Evolutionary conservation across 2,113 vertebrate species (phyloP), one percentile per base, ranked within the genome.

Genomic region (Cyanocitta stelleri): DNA sequence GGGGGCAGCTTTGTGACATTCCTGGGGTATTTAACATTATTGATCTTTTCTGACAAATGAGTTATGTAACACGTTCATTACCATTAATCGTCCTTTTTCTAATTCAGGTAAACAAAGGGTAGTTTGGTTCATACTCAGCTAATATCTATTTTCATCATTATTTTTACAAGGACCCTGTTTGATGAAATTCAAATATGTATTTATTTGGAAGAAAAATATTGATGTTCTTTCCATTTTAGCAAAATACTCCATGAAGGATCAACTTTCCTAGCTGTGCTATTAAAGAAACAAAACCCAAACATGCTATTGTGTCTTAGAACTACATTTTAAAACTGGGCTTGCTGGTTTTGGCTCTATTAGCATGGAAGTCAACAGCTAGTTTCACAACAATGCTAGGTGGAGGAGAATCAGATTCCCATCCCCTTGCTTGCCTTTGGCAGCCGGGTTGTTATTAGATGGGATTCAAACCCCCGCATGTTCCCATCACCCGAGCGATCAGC

Each of bases 21-120:
- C 88, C 61, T 87, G 73, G 76, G 86, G 76, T 91, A 77, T 86
- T 95, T 95, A 94, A 94, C 90, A 93, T 93, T 96, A 97, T 96
- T 93, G 95, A 95, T 95, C 64, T 72, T 84, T 87, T 95, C 80
- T 94, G 93, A 96, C 90, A 96, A 93, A 96, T 96, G 93, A 96
- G 72, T 96, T 96, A 96, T 95, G 90, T 63, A 94, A 81, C 49
- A 81, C 1, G 48, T 84, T 95, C 61, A 82, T 96, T 96, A 96
- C 46, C 95, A 96, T 97, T 94, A 94, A 94, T 96, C 85, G 88
- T 81, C 32, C n/a, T 88, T 93, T 80, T 91, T 81, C 55, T 96
- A 94, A 94, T 95, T 88, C 87, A 74, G 35, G 88, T 90, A 97
- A 95, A 93, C 88, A 95, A 94, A 66, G 48, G 13, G 20, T 84